Evolutionary conservation across 2,888 invertebrate species (phyloP).

Genomic region (Thysanoteuthis rhombus): DNA sequence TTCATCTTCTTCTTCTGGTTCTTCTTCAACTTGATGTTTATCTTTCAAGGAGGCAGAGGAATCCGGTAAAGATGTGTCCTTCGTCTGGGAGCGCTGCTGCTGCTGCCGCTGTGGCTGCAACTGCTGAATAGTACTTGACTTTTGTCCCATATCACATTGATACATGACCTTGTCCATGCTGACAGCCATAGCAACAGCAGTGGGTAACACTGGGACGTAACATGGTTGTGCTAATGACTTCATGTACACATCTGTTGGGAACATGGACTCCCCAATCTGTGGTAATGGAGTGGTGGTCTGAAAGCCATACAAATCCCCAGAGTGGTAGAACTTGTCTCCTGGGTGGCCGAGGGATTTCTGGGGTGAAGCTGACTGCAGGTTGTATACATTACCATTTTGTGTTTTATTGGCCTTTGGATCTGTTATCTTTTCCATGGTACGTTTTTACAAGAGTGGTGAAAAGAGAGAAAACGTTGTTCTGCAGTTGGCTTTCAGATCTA

Average conservation of each 20-base stretch:
- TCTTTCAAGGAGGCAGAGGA: not conserved
- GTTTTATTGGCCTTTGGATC: not conserved
- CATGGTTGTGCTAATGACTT: conserved; percentile 17
- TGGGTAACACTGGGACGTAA: conserved; percentile 13
- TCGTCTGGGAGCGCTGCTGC: not conserved
- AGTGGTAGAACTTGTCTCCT: not conserved
- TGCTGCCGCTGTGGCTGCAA: not conserved
- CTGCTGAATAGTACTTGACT: not conserved
- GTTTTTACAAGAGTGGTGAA: not conserved
- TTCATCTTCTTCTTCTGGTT: not conserved
- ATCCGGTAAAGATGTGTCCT: not conserved
- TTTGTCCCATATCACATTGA: not conserved
- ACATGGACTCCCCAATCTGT: not conserved
- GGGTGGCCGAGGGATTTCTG: not conserved
- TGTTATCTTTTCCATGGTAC: not conserved
- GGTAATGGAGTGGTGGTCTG: not conserved
- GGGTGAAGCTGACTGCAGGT: not conserved
- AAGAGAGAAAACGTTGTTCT: not conserved
- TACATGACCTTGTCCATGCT: conserved; percentile 1
- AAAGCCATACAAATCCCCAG: conserved; percentile 1
- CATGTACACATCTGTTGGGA: conserved; percentile 20
- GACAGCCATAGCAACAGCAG: conserved; percentile 29
- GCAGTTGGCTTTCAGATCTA: not conserved
- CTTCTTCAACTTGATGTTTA: not conserved
- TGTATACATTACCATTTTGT: not conserved